phyloP scores from a whole-genome alignment of 2,888 invertebrate species.

The Pachydiplax longipennis region DNA sequence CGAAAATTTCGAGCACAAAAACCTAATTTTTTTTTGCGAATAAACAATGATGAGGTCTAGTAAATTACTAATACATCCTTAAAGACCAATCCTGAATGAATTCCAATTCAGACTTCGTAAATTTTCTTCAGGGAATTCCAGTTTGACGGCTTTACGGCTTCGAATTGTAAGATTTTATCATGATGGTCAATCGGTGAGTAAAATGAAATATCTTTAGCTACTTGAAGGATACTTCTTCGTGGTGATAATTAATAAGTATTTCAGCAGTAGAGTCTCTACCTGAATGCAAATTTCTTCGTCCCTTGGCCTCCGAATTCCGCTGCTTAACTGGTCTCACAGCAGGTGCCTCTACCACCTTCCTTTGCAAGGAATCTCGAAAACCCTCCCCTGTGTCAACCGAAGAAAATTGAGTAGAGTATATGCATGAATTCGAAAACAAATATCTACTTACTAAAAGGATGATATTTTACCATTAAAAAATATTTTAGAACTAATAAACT shows the following conservation, averaged over 20 bases:
- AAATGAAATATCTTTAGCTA: neutral
- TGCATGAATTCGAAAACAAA: neutral
- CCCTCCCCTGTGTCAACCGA: neutral
- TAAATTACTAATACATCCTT: no score
- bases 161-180: no score
- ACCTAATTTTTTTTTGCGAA: no score
- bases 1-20: no score
- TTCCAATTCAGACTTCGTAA: no score
- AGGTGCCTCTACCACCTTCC: neutral
- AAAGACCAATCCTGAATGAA: no score
- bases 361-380: neutral
- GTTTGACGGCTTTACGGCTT: no score
- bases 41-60: no score
- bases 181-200: neutral
- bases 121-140: no score
- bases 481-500: no score
- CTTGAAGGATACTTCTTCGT: neutral
- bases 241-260: neutral
- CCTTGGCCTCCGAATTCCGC: neutral
- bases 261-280: neutral
- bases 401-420: neutral
- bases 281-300: slow-evolving; percentile 20
- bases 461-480: no score
- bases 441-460: no score
- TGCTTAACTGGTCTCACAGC: neutral